A percentile compares a stretch with the other conserved stretches of the same genome.
Conservation (phyloP, 2,888 invertebrate genomes). For the Parasteatoda lunata region DNA sequence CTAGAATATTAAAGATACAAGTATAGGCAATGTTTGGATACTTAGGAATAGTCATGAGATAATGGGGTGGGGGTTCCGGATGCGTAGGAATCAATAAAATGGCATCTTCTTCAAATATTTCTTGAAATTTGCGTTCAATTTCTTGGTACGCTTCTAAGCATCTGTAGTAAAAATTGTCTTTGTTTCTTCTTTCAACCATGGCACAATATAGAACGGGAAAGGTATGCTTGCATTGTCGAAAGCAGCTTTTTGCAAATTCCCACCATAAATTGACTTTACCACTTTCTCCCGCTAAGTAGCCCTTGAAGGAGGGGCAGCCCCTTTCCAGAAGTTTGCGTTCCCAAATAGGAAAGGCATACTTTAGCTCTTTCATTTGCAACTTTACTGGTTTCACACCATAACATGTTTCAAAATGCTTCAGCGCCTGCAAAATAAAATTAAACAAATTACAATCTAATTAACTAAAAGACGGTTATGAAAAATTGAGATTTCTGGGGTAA, state of each 20-base stretch:
- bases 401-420: conserved; percentile 43
- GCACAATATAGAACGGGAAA: conserved; percentile 83
- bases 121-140: conserved; percentile 79
- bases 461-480: neutral
- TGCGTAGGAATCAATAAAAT: conserved; percentile 91
- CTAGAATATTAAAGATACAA: conserved; percentile 88
- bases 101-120: conserved; percentile 85
- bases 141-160: conserved; percentile 76
- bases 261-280: conserved; percentile 75
- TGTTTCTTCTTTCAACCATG: conserved; percentile 72
- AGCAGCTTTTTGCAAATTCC: conserved; percentile 83
- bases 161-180: conserved; percentile 72
- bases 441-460: neutral
- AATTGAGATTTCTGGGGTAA: too few relatives aligned
- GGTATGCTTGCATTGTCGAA: conserved; percentile 86
- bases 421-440: conserved; percentile 8
- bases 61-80: conserved; percentile 91
- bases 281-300: neutral
- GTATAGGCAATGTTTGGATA: conserved; percentile 91
- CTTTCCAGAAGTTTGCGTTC: conserved; percentile 37
- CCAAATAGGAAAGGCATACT: conserved; percentile 42
- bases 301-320: neutral
- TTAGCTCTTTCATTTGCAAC: conserved; percentile 11
- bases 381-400: conserved; percentile 72
- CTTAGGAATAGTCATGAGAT: conserved; percentile 87